Base-by-base conservation (phyloP, 2,797 vertebrate species). In the Novumbra hubbsi region DNA sequence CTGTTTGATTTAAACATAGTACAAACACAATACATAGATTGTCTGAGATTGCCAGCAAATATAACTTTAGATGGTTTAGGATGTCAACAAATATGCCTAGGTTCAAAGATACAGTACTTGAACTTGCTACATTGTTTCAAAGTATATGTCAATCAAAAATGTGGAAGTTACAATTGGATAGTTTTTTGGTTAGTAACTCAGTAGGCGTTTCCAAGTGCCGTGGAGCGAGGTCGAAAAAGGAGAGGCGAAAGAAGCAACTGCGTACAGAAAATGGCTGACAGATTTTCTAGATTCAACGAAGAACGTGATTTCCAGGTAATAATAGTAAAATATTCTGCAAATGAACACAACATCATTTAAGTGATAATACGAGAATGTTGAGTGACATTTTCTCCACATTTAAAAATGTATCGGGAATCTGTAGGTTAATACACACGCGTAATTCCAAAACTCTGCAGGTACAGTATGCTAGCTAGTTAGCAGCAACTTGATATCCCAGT, bases 261-360 rank as follows among this genome's bases (percentile, higher is more conserved):
- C 55, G 75, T 83, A 89, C 89, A 94, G 94, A 98, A 98, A 94
- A 98, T 99, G 97, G 97, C 97, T 92, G 97, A 99, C 92, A 96
- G 95, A 89, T 98, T 99, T 92, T 98, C 97, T 90, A 95, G 97
- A 86, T 99, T 99, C 92, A 99, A 98, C 95, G 97, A 99, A 92
- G 96, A 98, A 76, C 93, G 97, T 92, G 97, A 98, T 94, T 99
- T 98, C 93, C 95, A 99, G 97, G 97, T 98, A 97, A 94, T 85
- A 63, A 72, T 72, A 60, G 9, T 3, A 0, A 11, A 9, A 73
- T 28, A 0, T 19, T 0, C 17, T 30, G 15, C 28, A 30, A 19
- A 8, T 19, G 16, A 30, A 64, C 1, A 64, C 17, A 64, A 32
- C 27, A 4, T 19, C 16, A 28, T 64, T 32, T 64, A 30, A 34